These are phyloP conservation scores for Ametastegia equiseti DNA, from an alignment of 2,888 invertebrate genomes.

Conservation along the genomic window DNA sequence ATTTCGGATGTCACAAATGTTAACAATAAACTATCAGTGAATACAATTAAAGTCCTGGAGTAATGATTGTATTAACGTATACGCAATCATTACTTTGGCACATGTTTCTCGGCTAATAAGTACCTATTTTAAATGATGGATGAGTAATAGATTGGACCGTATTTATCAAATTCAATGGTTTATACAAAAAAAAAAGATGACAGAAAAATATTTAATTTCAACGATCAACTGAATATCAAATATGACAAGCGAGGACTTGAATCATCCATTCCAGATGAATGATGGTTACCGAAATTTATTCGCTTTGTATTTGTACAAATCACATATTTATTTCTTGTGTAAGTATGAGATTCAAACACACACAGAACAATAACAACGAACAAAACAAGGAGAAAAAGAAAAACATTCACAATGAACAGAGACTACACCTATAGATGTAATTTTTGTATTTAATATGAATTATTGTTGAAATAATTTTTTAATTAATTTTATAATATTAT, in stretches of 20 bases:
- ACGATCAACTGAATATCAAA: not conserved
- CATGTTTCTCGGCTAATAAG: slow-evolving; percentile 15
- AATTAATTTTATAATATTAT: slow-evolving; percentile 58
- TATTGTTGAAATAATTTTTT: slow-evolving; percentile 28
- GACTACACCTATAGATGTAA: slow-evolving; percentile 52
- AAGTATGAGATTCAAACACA: slow-evolving; percentile 42
- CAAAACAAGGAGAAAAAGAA: slow-evolving; percentile 12
- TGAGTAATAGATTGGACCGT: slow-evolving; percentile 38
- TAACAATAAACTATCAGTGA: slow-evolving; percentile 41
- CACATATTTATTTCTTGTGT: slow-evolving; percentile 7
- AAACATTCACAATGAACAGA: slow-evolving; percentile 48
- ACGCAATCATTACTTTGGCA: slow-evolving; percentile 48
- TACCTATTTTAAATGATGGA: slow-evolving; percentile 35
- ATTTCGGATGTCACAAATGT: slow-evolving; percentile 5
- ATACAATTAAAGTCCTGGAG: slow-evolving; percentile 49
- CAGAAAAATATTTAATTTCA: not conserved
- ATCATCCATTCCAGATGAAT: not conserved
- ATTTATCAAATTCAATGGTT: slow-evolving; percentile 28
- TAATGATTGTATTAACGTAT: slow-evolving; percentile 42
- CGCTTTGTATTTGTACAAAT: slow-evolving; percentile 13
- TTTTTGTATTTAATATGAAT: slow-evolving; percentile 55
- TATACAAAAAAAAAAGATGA: not conserved
- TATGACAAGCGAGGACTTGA: not conserved
- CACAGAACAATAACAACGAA: slow-evolving; percentile 41
- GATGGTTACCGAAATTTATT: slow-evolving; percentile 13